A percentile compares a stretch with the other conserved stretches of the same genome.
Evolutionary conservation across 2,797 vertebrate species (phyloP).

Genomic region (Neosalanx taihuensis): DNA sequence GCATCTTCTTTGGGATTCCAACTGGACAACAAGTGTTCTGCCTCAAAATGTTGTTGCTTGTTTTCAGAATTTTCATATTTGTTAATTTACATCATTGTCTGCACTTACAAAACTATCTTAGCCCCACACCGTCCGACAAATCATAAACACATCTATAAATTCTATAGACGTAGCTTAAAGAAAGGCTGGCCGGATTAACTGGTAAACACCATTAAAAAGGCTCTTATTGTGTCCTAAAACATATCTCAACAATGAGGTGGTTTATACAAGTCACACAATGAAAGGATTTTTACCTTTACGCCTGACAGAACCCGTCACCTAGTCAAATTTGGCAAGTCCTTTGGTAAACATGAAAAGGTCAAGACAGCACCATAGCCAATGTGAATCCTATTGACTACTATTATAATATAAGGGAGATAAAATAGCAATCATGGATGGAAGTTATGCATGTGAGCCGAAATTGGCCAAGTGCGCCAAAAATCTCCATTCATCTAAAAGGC

Average conservation of each 20-base stretch:
- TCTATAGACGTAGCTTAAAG: conserved; percentile 15
- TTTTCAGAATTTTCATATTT: background rate
- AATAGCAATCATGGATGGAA: conserved; percentile 11
- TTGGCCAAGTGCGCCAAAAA: background rate
- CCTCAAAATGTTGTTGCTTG: background rate
- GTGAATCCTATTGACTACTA: conserved; percentile 22
- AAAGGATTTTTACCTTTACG: background rate
- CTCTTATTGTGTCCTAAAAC: conserved; percentile 14
- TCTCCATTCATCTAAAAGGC: conserved; percentile 65
- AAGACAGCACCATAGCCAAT: conserved; percentile 34
- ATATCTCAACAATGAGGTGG: conserved; percentile 24
- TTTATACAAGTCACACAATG: conserved; percentile 1
- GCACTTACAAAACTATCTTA: background rate
- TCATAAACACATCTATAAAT: conserved; percentile 4
- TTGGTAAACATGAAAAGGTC: conserved; percentile 44
- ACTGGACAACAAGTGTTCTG: background rate
- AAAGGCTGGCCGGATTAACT: conserved; percentile 14
- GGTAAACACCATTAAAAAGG: conserved; percentile 14
- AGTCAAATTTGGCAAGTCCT: conserved; percentile 43
- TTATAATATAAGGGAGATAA: conserved; percentile 25
- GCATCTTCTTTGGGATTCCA: no score
- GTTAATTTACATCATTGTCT: background rate
- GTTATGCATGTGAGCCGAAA: conserved; percentile 6
- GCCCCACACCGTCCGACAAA: background rate
- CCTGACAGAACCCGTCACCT: conserved; percentile 21